A percentile compares a stretch with the other conserved stretches of the same genome.
These are phyloP conservation scores for Alca torda DNA, from an alignment of 2,797 vertebrate species.

Conservation along the genomic window DNA sequence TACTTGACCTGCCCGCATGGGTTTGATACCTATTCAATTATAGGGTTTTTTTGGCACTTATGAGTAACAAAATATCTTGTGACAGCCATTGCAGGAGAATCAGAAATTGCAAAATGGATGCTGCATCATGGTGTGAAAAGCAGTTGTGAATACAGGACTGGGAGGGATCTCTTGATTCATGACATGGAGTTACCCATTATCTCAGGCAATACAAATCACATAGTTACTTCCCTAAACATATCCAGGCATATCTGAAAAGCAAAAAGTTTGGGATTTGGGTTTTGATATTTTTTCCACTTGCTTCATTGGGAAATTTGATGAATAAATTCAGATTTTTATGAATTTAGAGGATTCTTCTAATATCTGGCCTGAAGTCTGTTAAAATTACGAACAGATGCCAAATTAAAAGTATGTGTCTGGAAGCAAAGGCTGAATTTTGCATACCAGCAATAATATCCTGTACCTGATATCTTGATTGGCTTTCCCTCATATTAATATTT, in stretches of 20 bases:
- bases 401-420: background rate
- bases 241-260: background rate
- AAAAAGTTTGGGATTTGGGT: fast-evolving
- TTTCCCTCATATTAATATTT: background rate
- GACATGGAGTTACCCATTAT: background rate
- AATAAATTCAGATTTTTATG: background rate
- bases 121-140: background rate
- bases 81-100: background rate
- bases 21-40: background rate
- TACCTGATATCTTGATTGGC: background rate
- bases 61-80: background rate
- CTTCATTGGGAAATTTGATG: background rate
- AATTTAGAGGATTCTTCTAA: background rate
- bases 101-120: background rate
- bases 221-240: background rate
- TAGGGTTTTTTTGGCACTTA: fast-evolving
- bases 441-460: fast-evolving
- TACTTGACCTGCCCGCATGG: background rate
- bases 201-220: background rate
- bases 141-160: background rate
- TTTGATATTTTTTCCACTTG: background rate
- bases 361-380: background rate
- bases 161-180: background rate
- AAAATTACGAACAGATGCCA: background rate
- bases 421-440: background rate